Base-by-base conservation (phyloP, 2,113 vertebrate species). In the Spizaetus ornatus region DNA sequence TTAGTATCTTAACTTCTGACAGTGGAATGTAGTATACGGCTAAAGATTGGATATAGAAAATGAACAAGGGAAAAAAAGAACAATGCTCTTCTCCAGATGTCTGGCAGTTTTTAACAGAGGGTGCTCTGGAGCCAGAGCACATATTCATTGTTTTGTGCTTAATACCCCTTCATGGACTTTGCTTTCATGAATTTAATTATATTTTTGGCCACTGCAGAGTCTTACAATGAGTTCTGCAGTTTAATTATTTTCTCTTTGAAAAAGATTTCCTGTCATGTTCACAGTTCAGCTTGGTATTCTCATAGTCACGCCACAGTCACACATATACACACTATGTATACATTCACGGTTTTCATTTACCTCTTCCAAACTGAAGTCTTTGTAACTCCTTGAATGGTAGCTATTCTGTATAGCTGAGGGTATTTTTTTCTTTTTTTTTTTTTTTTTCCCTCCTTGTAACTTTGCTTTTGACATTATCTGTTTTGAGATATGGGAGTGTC, bases 161-260 rank as follows among this genome's bases (percentile, higher is more conserved):
- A 81, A 78, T 45, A 73, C 13, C 10, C 11, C 32, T 76, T 56
- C 47, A 31, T 1, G 1, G 70, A 31, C 32, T 40, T 82, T 65
- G 82, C n/a, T 47, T 95, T 81, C 84, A 36, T 53, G 27, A 92
- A 80, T 93, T 87, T 53, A 79, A 52, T 91, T 93, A 61, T 58
- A 45, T 55, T 82, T 86, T 82, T 88, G 62, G 40, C 26, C 43
- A 92, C 74, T 92, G 25, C 12, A 61, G 34, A 81, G 22, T 25
- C 69, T 72, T 88, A 82, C 62, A 72, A 43, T 71, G 34, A 76
- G 31, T 80, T 82, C 29, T 2, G 5, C 21, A 10, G 56, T 92
- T 93, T 89, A 81, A 89, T 81, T 93, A 83, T 77, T 94, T 95
- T 65, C 32, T 66, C 23, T 82, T 92, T 80, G 62, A 61, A 74